Evolutionary conservation across 2,113 vertebrate genomes (phyloP).

Genomic region (Kobus ellipsiprymnus): DNA sequence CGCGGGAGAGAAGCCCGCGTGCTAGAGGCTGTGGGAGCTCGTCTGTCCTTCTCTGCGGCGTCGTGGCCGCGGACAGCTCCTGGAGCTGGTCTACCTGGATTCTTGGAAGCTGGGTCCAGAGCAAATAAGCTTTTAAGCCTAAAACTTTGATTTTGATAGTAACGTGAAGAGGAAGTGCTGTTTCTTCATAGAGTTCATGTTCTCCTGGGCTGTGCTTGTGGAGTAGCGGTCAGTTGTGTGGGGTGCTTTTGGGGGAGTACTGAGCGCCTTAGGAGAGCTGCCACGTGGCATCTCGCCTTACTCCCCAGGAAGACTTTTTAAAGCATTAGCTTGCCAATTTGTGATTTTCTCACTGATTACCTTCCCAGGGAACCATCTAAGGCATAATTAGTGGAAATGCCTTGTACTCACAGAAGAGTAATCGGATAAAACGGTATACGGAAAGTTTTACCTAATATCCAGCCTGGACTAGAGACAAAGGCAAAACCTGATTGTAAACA

Average conservation of each 20-base stretch:
- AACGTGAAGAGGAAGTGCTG: not conserved
- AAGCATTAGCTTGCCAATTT: constrained; percentile 8
- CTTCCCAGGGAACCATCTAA: not conserved
- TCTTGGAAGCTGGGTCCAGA: not conserved
- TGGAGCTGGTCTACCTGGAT: not conserved
- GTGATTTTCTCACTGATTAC: not conserved
- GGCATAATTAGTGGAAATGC: constrained; percentile 1
- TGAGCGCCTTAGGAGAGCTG: not conserved
- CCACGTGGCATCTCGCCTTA: not conserved
- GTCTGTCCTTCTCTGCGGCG: not conserved
- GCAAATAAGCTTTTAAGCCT: not conserved
- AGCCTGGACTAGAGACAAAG: not conserved
- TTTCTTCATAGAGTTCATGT: not conserved
- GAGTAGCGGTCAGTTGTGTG: not conserved
- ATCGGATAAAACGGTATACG: not conserved
- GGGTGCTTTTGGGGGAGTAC: not conserved
- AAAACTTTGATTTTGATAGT: not conserved
- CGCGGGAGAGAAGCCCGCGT: not conserved
- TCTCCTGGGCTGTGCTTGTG: not conserved
- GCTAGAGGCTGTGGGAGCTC: not conserved
- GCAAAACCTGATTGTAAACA: not conserved
- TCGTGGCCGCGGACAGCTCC: not conserved
- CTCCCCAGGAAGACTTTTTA: not conserved
- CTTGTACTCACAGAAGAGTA: not conserved
- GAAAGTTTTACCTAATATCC: constrained; percentile 2